Conservation (phyloP, 2,888 invertebrate species). For the Scrobipalpa costella region DNA sequence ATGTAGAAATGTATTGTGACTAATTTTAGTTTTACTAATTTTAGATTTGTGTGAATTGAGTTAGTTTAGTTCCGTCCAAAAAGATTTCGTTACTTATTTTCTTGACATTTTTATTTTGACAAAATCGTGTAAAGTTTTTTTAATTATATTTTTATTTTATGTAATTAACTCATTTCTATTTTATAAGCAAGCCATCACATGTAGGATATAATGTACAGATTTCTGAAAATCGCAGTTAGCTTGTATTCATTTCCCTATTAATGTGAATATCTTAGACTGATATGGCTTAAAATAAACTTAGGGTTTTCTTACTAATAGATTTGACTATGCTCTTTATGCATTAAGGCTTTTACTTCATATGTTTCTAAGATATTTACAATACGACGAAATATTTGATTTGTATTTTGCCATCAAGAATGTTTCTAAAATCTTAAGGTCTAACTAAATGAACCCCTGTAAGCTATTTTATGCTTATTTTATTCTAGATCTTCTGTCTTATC, state of each 20-base stretch:
- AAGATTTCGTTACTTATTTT: constrained; percentile 47
- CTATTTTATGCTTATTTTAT: too few species aligned
- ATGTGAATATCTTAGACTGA: neutral
- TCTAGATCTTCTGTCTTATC: too few species aligned
- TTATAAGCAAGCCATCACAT: constrained; percentile 10
- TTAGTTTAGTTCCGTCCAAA: constrained; percentile 70
- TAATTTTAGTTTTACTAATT: constrained; percentile 15
- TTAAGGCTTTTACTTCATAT: neutral
- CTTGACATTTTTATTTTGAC: constrained; percentile 45
- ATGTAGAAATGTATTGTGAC: neutral
- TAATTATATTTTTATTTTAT: neutral
- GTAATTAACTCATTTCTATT: neutral
- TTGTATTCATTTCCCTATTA: neutral
- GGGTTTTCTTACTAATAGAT: too few species aligned
- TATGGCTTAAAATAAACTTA: neutral
- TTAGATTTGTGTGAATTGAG: constrained; percentile 37
- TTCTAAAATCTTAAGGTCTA: neutral
- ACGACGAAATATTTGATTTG: neutral
- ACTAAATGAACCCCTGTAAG: too few species aligned
- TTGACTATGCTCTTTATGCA: too few species aligned
- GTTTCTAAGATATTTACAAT: constrained; percentile 2
- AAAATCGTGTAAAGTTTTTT: neutral
- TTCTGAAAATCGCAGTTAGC: neutral
- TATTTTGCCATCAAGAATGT: neutral
- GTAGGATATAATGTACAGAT: constrained; percentile 6